Conservation (phyloP, 2,797 vertebrate genomes). For the Coluber constrictor region DNA sequence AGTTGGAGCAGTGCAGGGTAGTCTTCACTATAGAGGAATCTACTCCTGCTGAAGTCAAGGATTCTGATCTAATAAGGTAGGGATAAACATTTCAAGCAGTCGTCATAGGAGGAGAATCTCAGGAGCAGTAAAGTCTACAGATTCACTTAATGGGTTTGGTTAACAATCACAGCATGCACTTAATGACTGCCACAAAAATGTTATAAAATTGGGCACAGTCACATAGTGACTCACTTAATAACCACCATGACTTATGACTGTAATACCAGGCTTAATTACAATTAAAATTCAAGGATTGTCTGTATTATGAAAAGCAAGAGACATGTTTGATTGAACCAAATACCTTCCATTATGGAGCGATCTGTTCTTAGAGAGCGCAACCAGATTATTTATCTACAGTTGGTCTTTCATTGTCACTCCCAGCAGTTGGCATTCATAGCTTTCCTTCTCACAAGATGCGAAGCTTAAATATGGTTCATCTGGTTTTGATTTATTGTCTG, state of each 20-base stretch:
- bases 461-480: not conserved
- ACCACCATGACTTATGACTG: not conserved
- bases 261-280: not conserved
- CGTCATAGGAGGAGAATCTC: not conserved
- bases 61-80: constrained; percentile 56
- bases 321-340: not conserved
- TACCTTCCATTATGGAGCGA: not conserved
- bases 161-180: not conserved
- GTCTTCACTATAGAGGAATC: constrained; percentile 75
- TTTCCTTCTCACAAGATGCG: not conserved
- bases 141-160: not conserved
- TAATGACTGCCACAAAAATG: not conserved
- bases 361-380: not conserved
- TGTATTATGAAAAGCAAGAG: not conserved
- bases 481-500: not conserved
- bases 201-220: not conserved
- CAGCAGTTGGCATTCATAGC: not conserved
- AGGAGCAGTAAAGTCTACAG: not conserved
- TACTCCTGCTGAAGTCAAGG: constrained; percentile 60
- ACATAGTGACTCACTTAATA: not conserved
- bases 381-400: not conserved
- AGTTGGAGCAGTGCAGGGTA: constrained; percentile 67
- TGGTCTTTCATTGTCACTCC: not conserved
- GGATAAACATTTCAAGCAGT: not conserved
- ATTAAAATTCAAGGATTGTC: not conserved